Evolutionary conservation across 2,797 vertebrate species (phyloP), one percentile per base, ranked within the genome.

Genomic region (Benthosema pterotum): DNA sequence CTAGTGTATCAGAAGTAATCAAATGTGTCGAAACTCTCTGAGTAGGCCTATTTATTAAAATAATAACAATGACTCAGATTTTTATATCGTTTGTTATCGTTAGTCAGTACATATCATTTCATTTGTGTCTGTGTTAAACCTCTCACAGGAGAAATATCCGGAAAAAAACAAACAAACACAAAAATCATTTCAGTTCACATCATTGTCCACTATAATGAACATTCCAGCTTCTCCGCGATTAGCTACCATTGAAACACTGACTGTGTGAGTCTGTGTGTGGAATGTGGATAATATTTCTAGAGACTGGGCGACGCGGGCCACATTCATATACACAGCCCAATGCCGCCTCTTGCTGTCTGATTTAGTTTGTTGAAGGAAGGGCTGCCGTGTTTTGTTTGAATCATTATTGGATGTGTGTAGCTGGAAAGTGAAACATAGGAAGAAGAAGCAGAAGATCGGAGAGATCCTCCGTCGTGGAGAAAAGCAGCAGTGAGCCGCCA

Each of bases 391-490:
- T 77, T 76, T 74, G 62, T 65, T 72, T 67, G 65, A 69, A 2
- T 9, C 8, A 38, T 38, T 38, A 25, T 38, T 38, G 11, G 6
- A 8, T 6, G 1, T 1, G 8, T 32, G 6, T 6, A 69, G 38
- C 69, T 72, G 50, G 63, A 69, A 63, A 77, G 58, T 13, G 45
- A 7, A 46, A 22, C 22, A 52, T 72, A 66, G 2, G 19, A 53
- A 17, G 62, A 32, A 59, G 82, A 18, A 76, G 66, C 69, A 79
- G 69, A 78, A 80, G 70, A 85, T 88, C 80, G 86, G 86, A 86
- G 88, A 86, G 75, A 70, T 88, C 83, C 25, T 38, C 32, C 32
- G 11, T 11, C 52, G 15, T 56, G 42, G 60, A 50, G 14, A 42
- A 48, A 49, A 60, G 14, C 55, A 49, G 38, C 61, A 60, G 45